A percentile compares a stretch with the other conserved stretches of the same genome.
phyloP scores from a whole-genome alignment of 2,888 invertebrate genomes.

The Agrotis puta region DNA sequence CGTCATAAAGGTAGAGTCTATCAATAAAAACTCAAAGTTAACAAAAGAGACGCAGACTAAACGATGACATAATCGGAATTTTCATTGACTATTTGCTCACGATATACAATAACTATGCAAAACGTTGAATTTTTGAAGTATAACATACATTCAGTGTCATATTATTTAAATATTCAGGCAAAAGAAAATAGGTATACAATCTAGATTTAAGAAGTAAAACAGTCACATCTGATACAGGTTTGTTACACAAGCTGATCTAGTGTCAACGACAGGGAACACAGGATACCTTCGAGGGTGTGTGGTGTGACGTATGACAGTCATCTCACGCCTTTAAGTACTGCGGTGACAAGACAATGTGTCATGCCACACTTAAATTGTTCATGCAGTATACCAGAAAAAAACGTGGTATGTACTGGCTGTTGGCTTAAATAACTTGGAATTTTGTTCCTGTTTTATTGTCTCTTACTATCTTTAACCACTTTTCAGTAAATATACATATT shows the following conservation, averaged over 20 bases:
- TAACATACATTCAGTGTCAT: conserved; percentile 1
- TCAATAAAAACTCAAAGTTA: neutral
- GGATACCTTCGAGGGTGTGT: conserved; percentile 25
- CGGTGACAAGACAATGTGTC: conserved; percentile 10
- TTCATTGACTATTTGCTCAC: neutral
- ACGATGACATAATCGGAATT: neutral
- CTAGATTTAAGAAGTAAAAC: conserved; percentile 20
- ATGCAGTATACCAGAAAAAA: neutral
- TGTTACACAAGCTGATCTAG: conserved; percentile 41
- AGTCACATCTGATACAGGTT: conserved; percentile 25
- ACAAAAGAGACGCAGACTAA: neutral
- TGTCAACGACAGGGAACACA: conserved; percentile 48
- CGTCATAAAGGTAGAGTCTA: conserved; percentile 5
- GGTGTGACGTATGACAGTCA: conserved; percentile 14
- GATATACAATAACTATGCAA: neutral
- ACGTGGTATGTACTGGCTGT: no score
- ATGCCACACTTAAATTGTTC: neutral
- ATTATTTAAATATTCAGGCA: conserved; percentile 10
- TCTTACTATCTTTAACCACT: neutral
- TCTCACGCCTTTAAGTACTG: conserved; percentile 17
- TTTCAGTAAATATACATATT: no score
- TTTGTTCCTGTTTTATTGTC: no score
- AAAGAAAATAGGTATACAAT: conserved; percentile 36
- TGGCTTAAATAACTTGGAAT: no score
- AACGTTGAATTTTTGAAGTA: neutral